These are phyloP conservation scores for Apolygus lucorum DNA, from an alignment of 1,140 invertebrate genomes.

Conservation along the genomic window DNA sequence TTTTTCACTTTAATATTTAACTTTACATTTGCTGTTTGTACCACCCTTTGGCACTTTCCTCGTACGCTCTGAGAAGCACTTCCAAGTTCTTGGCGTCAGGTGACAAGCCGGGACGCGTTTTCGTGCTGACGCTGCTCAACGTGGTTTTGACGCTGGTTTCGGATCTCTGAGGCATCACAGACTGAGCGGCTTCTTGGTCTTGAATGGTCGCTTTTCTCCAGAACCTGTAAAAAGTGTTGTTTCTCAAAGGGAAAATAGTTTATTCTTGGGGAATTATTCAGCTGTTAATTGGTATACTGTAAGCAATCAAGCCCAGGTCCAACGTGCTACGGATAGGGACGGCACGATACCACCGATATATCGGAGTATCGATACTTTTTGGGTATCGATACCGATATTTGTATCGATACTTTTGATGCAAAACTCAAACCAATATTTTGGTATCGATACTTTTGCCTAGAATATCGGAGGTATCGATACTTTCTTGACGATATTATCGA, in stretches of 20 bases:
- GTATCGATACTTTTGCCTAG: too few relatives aligned
- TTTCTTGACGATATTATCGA: too few relatives aligned
- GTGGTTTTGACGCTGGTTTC: neutral
- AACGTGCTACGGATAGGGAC: too few relatives aligned
- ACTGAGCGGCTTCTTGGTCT: neutral
- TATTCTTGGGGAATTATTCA: too few relatives aligned
- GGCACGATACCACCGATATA: too few relatives aligned
- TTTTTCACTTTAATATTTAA: slow-evolving; percentile 13
- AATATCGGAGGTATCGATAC: too few relatives aligned
- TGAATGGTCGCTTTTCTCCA: neutral
- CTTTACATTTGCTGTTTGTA: neutral
- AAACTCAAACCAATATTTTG: too few relatives aligned
- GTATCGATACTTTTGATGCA: too few relatives aligned
- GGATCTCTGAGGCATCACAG: neutral
- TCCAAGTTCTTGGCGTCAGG: neutral
- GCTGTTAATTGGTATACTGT: too few relatives aligned
- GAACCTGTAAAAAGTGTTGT: too few relatives aligned
- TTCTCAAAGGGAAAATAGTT: too few relatives aligned
- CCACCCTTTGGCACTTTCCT: neutral
- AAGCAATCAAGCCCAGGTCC: too few relatives aligned
- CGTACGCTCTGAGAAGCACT: neutral
- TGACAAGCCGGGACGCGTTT: neutral
- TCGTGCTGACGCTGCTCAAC: neutral
- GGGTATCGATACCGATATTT: neutral
- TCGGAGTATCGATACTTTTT: neutral